Base-by-base conservation (phyloP, 2,113 vertebrate genomes). In the Platichthys stellatus region DNA sequence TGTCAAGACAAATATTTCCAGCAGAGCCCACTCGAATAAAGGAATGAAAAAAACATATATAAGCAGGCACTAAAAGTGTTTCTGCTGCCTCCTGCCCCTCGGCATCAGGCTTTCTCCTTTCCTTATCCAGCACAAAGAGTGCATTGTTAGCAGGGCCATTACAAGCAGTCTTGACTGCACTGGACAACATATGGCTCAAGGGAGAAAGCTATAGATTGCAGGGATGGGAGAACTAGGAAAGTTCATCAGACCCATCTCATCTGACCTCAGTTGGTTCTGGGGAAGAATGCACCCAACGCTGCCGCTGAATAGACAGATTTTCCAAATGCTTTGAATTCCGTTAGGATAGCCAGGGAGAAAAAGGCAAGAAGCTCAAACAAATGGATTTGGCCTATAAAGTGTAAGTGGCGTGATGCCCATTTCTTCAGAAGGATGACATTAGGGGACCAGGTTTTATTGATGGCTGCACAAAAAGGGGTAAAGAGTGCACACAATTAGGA, bases 301-400 rank as follows among this genome's bases (percentile, higher is more conserved):
- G 90, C 10, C 57, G 93, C 93, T 97, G 96, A 98, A 97, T 96
- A 94, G 96, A 97, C 94, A 97, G 94, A 97, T 98, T 98, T 99
- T 97, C 96, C 96, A 96, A 97, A 97, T 97, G 97, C 96, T 99
- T 99, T 96, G 96, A 93, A 97, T 97, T 97, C 96, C 92, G 95
- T 96, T 96, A 95, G 95, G 94, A 95, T 90, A 93, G 94, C 93
- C 93, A 94, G 94, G 93, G 82, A 86, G 80, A 76, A 88, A 96
- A 95, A 95, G 95, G 89, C 83, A 91, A 93, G 93, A 96, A 90
- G 93, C 94, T 94, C 60, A 74, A 94, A 95, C 94, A 96, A 96
- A 97, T 96, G 95, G 95, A 93, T 96, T 96, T 97, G 95, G 95
- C 96, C 95, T 94, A 95, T 95, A 95, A 94, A 95, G 95, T 92